These are phyloP conservation scores for Spongilla lacustris DNA, from an alignment of 37 sponge, comb jelly and placozoan species.

Conservation along the genomic window DNA sequence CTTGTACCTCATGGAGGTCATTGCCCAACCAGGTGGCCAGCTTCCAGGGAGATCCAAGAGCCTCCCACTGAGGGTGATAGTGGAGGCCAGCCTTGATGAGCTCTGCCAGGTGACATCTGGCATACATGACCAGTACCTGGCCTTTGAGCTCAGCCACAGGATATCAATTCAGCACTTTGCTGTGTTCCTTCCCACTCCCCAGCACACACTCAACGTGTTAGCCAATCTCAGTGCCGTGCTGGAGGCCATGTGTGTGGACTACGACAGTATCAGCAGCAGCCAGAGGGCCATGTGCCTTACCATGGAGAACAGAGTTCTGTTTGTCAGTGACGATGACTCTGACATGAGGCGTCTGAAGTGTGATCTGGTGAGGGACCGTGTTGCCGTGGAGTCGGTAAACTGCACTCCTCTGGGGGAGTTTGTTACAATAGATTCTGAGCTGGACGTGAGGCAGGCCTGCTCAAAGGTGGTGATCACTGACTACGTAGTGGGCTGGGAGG, in stretches of 20 bases:
- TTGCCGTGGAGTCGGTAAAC: conserved; percentile 18
- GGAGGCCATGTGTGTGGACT: conserved; percentile 22
- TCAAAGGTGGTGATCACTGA: conserved; percentile 41
- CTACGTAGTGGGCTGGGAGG: conserved; percentile 34
- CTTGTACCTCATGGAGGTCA: conserved; percentile 50
- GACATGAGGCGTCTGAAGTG: conserved; percentile 27
- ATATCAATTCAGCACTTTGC: conserved; percentile 25
- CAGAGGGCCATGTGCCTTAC: not conserved
- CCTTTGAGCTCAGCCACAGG: conserved; percentile 35
- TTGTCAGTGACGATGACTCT: conserved; percentile 19
- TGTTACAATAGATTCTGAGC: conserved; percentile 17
- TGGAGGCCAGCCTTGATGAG: not conserved
- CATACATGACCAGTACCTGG: conserved; percentile 43
- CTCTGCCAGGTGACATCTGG: conserved; percentile 33
- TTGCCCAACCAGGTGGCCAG: not conserved
- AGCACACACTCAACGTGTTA: conserved; percentile 7
- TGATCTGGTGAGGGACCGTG: not conserved
- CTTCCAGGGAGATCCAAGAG: conserved; percentile 34
- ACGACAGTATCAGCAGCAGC: not conserved
- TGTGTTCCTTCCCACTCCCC: conserved; percentile 38
- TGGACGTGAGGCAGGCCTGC: conserved; percentile 9
- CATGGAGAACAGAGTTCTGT: not conserved
- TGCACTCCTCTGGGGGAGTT: conserved; percentile 2
- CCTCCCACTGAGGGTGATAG: conserved; percentile 37
- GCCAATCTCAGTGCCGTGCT: conserved; percentile 62